Evolutionary conservation across 2,888 invertebrate genomes (phyloP), one percentile per base, ranked within the genome.

Genomic region (Stomorhina lunata): DNA sequence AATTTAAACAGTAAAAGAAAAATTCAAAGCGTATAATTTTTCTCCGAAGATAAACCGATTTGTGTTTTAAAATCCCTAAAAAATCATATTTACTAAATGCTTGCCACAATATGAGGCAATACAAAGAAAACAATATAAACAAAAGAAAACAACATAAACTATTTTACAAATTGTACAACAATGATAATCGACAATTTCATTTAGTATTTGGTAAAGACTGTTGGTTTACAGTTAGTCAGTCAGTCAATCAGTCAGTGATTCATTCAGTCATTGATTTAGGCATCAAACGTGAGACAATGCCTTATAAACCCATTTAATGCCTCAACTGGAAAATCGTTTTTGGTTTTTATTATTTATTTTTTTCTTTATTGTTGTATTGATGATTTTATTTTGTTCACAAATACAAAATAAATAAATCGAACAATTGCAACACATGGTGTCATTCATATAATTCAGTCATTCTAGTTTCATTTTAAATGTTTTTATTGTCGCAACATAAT

Each of bases 221-320:
- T 59, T 55, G 40, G 27, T 71, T 17, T 15, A 40, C 32, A 43
- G 29, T 63, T 2, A 27, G 40, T 75, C 4, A 12, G 12, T 50
- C 57, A 63, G 43, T 48, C 63, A 45, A 20, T 63, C 27, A 29
- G 34, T 3, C 59, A 50, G 37, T 29, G 25, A 63, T n/a, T 50
- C 17, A 40, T 22, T 66, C 48, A 48, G 20, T 61, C 72, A 77
- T 50, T 65, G 73, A 68, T 73, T 78, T 78, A 40, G 63, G 68
- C 72, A 81, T 63, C 63, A 65, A 59, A 79, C 78, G 81, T 82
- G 78, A 75, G 78, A 69, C 78, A 73, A 65, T 55, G 45, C 7
- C 55, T 50, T 17, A 43, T 65, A 79, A 82, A 17, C 50, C 65
- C 57, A 82, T 82, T 82, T 66, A 82, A 71, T 50, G 75, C 78